Evolutionary conservation across 2,113 vertebrate species (phyloP).

Genomic region (Falcunculus frontatus): DNA sequence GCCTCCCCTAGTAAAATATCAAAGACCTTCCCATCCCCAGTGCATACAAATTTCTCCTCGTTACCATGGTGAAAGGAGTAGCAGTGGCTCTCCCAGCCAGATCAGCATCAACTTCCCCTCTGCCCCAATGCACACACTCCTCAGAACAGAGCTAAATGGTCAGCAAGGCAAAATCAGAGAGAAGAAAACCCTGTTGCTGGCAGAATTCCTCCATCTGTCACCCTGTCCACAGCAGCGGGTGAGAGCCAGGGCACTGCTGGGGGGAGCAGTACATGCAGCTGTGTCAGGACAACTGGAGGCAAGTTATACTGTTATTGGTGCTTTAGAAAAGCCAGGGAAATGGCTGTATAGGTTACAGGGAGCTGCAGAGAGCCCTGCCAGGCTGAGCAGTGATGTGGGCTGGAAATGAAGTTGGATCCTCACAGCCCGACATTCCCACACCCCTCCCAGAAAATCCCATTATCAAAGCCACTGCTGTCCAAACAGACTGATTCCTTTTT

Average conservation of each 20-base stretch:
- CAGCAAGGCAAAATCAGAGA: background rate
- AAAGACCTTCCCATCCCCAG: background rate
- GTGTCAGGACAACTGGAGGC: background rate
- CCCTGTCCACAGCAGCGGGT: background rate
- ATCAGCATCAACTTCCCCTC: background rate
- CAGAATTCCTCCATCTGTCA: background rate
- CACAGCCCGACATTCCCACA: fast-evolving
- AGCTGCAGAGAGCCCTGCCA: background rate
- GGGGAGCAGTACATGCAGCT: background rate
- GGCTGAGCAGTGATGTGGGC: background rate
- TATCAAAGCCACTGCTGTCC: fast-evolving
- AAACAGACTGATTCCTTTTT: background rate
- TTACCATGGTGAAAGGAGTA: background rate
- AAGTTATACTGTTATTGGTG: background rate
- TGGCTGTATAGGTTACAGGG: background rate
- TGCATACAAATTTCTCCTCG: background rate
- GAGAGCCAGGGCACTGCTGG: background rate
- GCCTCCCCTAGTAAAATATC: background rate
- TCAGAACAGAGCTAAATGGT: background rate
- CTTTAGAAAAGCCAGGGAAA: background rate
- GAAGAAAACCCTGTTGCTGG: background rate
- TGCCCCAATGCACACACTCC: fast-evolving
- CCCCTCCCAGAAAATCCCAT: background rate
- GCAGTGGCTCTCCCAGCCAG: background rate
- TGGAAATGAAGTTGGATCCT: background rate